A percentile compares a stretch with the other conserved stretches of the same genome.
phyloP scores from a whole-genome alignment of 2,797 vertebrate species.

The Numenius phaeopus region DNA sequence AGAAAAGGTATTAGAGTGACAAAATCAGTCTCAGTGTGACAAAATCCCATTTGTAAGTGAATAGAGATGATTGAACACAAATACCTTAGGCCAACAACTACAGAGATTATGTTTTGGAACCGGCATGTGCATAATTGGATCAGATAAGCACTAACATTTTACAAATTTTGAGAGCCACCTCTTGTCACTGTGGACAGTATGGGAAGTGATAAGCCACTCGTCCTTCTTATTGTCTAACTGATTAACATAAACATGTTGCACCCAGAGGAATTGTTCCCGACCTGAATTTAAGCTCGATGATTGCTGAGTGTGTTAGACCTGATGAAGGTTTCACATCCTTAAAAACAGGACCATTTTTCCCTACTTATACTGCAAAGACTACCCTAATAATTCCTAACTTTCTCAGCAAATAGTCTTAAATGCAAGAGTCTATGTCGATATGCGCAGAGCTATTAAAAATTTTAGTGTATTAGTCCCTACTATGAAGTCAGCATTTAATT shows the following conservation, averaged over 20 bases:
- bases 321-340: neutral
- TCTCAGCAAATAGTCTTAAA: neutral
- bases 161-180: neutral
- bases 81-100: neutral
- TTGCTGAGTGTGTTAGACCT: neutral
- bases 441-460: neutral
- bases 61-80: neutral
- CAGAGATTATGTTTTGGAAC: neutral
- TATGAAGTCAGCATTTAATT: neutral
- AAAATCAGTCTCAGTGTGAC: neutral
- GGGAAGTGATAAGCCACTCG: neutral
- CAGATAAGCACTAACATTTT: neutral
- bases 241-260: neutral
- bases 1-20: neutral
- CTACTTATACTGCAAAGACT: neutral
- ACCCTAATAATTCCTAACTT: neutral
- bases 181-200: neutral
- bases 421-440: neutral
- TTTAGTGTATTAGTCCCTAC: neutral
- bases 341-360: neutral
- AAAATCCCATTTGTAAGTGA: conserved; percentile 2
- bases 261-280: neutral
- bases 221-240: neutral
- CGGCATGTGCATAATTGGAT: neutral
- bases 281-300: neutral